phyloP scores from a whole-genome alignment of 2,797 vertebrate genomes.

The Avahi laniger region DNA sequence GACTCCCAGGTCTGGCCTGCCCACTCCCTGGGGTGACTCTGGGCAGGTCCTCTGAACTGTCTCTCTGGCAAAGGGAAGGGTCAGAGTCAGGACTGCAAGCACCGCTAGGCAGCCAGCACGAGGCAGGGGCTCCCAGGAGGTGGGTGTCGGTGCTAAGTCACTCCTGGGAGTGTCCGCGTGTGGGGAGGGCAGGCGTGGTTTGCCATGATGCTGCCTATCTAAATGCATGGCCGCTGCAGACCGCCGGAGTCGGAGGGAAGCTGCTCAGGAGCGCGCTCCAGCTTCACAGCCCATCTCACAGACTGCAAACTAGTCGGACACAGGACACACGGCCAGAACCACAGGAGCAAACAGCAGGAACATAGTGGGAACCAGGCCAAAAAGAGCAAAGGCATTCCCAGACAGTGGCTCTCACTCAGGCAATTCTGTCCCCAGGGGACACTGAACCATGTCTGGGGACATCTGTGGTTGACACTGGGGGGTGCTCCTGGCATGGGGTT shows the following conservation, averaged over 20 bases:
- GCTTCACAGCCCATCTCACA: accelerated
- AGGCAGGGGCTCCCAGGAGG: neutral
- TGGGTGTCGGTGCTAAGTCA: too few relatives aligned
- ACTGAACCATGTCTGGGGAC: too few relatives aligned
- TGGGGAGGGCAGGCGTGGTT: neutral
- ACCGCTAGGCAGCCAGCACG: neutral
- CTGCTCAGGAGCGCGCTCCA: too few relatives aligned
- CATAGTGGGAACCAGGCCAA: neutral
- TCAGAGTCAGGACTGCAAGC: neutral
- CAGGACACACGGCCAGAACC: too few relatives aligned
- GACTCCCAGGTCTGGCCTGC: neutral
- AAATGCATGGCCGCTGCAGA: neutral
- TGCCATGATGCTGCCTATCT: neutral
- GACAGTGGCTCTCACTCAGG: neutral
- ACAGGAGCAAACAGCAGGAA: accelerated
- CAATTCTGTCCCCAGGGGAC: neutral
- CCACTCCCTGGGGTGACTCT: neutral
- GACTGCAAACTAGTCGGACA: accelerated
- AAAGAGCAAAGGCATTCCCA: neutral
- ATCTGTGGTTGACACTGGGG: neutral
- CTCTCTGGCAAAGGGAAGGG: neutral
- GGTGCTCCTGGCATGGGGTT: neutral
- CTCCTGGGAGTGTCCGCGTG: neutral
- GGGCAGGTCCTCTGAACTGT: too few relatives aligned
- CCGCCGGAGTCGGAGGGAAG: accelerated